Evolutionary conservation across 2,113 vertebrate species (phyloP).

Genomic region (Zootoca vivipara): DNA sequence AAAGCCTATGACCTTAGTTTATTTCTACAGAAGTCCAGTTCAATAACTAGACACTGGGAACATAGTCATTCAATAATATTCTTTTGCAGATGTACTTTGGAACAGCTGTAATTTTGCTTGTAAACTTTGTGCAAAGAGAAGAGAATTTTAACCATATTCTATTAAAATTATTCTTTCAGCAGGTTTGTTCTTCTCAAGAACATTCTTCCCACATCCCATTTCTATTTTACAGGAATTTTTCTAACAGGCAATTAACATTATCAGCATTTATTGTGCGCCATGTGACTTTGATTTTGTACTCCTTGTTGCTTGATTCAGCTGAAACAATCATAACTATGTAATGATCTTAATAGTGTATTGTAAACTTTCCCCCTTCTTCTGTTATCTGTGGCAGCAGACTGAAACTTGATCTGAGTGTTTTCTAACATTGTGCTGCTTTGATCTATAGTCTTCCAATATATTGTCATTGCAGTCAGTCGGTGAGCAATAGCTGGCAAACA

Average conservation of each 20-base stretch:
- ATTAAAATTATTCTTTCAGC: constrained; percentile 65
- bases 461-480: constrained; percentile 87
- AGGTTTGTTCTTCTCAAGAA: constrained; percentile 64
- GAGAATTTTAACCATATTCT: constrained; percentile 57
- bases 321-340: constrained; percentile 53
- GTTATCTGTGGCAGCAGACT: constrained; percentile 38
- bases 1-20: constrained; percentile 36
- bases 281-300: constrained; percentile 60
- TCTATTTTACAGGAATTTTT: constrained; percentile 62
- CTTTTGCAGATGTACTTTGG: constrained; percentile 66
- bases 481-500: constrained; percentile 99
- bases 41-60: constrained; percentile 52
- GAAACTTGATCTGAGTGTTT: neutral
- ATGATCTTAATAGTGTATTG: constrained; percentile 32
- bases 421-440: constrained; percentile 2
- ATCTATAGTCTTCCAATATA: constrained; percentile 18
- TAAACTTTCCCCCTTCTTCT: constrained; percentile 42
- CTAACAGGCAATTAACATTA: constrained; percentile 53
- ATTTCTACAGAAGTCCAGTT: constrained; percentile 47
- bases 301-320: constrained; percentile 39
- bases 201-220: constrained; percentile 43
- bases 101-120: constrained; percentile 51
- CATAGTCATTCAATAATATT: constrained; percentile 55
- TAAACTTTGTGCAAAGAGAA: constrained; percentile 62
- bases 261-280: constrained; percentile 38